These are phyloP conservation scores for Orcinus orca DNA, from an alignment of 2,113 vertebrate species.

Conservation along the genomic window DNA sequence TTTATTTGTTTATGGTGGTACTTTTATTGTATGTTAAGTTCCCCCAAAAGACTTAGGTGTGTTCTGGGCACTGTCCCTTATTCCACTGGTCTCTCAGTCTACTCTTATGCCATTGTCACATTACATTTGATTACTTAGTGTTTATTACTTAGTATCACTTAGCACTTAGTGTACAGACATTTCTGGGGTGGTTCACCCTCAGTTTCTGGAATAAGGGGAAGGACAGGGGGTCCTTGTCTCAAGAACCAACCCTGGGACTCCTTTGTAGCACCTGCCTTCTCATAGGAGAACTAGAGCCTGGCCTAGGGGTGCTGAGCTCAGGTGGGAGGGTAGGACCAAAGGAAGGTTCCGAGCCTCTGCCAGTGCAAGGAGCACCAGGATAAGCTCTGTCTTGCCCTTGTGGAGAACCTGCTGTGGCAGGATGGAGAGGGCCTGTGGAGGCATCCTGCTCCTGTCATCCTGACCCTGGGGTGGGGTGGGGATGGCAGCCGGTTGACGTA, in stretches of 20 bases:
- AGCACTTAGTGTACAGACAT: background rate
- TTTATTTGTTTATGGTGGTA: background rate
- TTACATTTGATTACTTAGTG: background rate
- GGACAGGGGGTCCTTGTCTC: background rate
- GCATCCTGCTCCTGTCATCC: background rate
- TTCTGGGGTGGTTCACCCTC: background rate
- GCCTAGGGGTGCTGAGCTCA: background rate
- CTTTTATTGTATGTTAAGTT: background rate
- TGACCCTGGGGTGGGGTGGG: background rate
- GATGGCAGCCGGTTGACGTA: background rate
- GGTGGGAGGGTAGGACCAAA: background rate
- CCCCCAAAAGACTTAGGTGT: background rate
- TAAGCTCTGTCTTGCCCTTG: background rate
- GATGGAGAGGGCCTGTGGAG: background rate
- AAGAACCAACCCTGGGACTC: background rate
- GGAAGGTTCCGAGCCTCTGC: background rate
- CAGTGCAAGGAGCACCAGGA: background rate
- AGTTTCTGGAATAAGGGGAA: background rate
- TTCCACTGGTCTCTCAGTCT: background rate
- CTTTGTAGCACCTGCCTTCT: background rate
- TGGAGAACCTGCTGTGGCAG: background rate
- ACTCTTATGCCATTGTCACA: background rate
- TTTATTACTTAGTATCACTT: background rate
- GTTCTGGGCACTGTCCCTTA: background rate
- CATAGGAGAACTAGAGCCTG: background rate